These are phyloP conservation scores for Sebastes trivittatus DNA, from an alignment of 2,797 vertebrate genomes.

Conservation along the genomic window DNA sequence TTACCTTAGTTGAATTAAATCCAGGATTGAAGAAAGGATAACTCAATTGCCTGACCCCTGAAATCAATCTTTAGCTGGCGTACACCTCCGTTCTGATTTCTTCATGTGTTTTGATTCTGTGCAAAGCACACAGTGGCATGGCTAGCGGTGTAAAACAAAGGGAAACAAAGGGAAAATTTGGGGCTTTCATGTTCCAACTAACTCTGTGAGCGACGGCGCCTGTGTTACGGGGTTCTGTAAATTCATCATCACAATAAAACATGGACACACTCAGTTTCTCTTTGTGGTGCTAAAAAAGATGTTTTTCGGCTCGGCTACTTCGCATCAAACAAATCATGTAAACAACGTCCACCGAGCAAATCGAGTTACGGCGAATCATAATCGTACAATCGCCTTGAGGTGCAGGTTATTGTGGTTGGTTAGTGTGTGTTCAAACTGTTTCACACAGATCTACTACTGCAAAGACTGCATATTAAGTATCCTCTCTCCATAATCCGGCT, in stretches of 20 bases:
- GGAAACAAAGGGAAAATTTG: slow-evolving; percentile 1
- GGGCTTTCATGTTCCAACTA: slow-evolving; percentile 37
- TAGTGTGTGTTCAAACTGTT: slow-evolving; percentile 30
- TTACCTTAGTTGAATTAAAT: slow-evolving; percentile 30
- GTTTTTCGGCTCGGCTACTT: slow-evolving; percentile 17
- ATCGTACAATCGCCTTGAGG: slow-evolving; percentile 33
- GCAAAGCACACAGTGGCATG: not conserved
- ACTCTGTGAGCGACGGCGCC: slow-evolving; percentile 8
- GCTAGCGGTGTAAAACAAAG: slow-evolving; percentile 5
- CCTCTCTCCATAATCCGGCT: not conserved
- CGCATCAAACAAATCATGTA: slow-evolving; percentile 45
- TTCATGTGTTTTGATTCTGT: not conserved
- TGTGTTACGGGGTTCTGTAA: slow-evolving; percentile 26
- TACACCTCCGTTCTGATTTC: not conserved
- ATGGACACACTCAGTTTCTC: not conserved
- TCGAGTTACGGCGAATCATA: slow-evolving; percentile 26
- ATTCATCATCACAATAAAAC: slow-evolving; percentile 51
- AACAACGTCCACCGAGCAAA: slow-evolving; percentile 20
- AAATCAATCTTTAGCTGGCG: slow-evolving; percentile 19
- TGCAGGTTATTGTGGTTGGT: slow-evolving; percentile 6
- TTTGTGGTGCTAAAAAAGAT: slow-evolving; percentile 13
- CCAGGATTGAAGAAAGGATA: slow-evolving; percentile 26
- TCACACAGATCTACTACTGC: slow-evolving; percentile 8
- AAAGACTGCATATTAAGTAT: slow-evolving; percentile 27
- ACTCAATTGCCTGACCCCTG: slow-evolving; percentile 27